Evolutionary conservation across 2,888 invertebrate genomes (phyloP).

Genomic region (Hypomecis punctinalis): DNA sequence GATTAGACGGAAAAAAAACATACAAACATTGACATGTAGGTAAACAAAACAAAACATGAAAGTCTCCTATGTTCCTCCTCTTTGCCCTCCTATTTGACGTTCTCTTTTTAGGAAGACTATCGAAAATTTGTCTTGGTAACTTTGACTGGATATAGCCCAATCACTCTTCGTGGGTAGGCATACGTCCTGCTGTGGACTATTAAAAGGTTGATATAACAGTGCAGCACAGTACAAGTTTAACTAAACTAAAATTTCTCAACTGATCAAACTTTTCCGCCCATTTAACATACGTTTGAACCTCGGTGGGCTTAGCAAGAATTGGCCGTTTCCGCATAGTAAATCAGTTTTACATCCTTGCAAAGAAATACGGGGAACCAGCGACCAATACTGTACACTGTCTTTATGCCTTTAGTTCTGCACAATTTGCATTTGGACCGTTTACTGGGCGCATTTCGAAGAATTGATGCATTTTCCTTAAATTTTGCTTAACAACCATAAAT

Average conservation of each 20-base stretch:
- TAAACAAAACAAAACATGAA: too few relatives aligned
- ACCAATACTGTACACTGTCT: conserved; percentile 39
- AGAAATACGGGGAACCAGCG: conserved; percentile 54
- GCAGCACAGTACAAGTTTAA: neutral
- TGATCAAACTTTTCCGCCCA: neutral
- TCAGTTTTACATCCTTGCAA: conserved; percentile 65
- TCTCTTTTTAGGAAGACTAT: too few relatives aligned
- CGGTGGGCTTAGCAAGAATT: conserved; percentile 52
- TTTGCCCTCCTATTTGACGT: too few relatives aligned
- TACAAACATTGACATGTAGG: too few relatives aligned
- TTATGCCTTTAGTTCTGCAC: conserved; percentile 33
- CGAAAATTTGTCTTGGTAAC: too few relatives aligned
- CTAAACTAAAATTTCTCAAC: neutral
- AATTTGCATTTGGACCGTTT: conserved; percentile 17
- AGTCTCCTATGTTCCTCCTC: too few relatives aligned
- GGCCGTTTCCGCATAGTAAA: conserved; percentile 65
- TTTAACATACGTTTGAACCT: conserved; percentile 41
- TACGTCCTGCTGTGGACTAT: too few relatives aligned
- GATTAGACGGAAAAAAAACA: too few relatives aligned
- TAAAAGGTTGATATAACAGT: too few relatives aligned
- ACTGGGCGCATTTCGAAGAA: conserved; percentile 7
- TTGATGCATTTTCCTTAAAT: conserved; percentile 1
- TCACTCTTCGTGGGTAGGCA: too few relatives aligned
- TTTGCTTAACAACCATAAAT: neutral
- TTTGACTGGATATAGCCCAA: too few relatives aligned